Base-by-base conservation (phyloP, 1,140 invertebrate species). In the Acromyrmex echinatior region DNA sequence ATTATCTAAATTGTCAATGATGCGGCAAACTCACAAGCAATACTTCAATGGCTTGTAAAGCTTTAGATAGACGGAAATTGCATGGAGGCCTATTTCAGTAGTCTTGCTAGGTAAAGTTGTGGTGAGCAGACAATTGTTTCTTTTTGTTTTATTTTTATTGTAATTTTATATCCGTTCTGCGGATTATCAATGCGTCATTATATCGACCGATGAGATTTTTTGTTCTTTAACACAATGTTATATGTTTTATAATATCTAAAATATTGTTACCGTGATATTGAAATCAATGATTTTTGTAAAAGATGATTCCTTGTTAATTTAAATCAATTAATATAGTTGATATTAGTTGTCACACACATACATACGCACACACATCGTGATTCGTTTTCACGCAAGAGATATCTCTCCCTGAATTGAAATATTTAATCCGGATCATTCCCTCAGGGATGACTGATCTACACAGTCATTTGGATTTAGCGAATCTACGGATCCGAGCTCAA, bases 1-100 rank as follows among this genome's bases (percentile, higher is more conserved):
- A 68, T 84, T 84, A 84, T 84, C 70, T 84, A 74, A 76, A 74
- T 56, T 84, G 70, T 84, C 80, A 84, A 84, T 84, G 71, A 84
- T 74, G 70, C 70, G 70, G 80, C 58, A 80, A 80, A 80, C 49
- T 80, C 28, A 49, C 63, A 28, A 74, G 39, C 80, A 28, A 56
- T 62, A 60, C 25, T 25, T 60, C 70, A 62, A 60, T 84, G 56
- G 70, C 18, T 84, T 49, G 70, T 82, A 62, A 74, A 74, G 68
- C 35, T 49, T 71, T 25, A 60, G 70, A 49, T 31, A 35, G 53
- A 62, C 70, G 25, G 60, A 62, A 62, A 74, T 60, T 84, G 45
- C 53, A 12, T 35, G 31, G n/a, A 58, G 35, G 51, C 21, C 16
- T 21, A 58, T 56, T 66, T 25, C 78, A 56, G 12, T 14, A 81